phyloP scores from a whole-genome alignment of 2,113 vertebrate species.

The Benthochromis sp. region DNA sequence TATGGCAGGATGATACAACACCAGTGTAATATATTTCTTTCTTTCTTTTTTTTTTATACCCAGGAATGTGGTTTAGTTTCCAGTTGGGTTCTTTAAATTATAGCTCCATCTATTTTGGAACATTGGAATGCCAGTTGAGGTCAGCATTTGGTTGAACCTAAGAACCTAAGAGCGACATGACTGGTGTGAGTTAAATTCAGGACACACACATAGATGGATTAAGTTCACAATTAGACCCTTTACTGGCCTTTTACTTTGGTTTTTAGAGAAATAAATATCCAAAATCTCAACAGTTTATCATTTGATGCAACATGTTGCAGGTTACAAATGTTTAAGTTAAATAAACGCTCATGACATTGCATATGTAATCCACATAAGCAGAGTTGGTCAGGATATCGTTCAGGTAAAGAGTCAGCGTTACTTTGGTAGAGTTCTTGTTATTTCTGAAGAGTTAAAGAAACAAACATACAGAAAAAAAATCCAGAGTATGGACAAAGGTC shows the following conservation, averaged over 20 bases:
- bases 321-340: not conserved
- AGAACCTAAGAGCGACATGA: not conserved
- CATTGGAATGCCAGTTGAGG: conserved; percentile 43
- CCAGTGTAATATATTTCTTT: conserved; percentile 20
- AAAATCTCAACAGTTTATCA: not conserved
- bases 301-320: not conserved
- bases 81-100: conserved; percentile 45
- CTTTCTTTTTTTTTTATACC: not conserved
- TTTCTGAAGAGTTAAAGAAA: not conserved
- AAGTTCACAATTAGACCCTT: not conserved
- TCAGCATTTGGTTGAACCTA: conserved; percentile 25
- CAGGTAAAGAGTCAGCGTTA: not conserved
- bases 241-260: not conserved
- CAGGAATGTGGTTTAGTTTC: conserved; percentile 16
- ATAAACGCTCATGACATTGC: not conserved
- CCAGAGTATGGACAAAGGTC: not conserved
- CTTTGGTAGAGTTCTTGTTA: not conserved
- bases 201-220: not conserved
- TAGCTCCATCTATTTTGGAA: conserved; percentile 61
- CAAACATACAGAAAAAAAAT: not conserved
- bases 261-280: not conserved
- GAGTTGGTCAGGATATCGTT: not conserved
- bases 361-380: not conserved
- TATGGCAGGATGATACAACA: conserved; percentile 26
- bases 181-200: conserved; percentile 3